Evolutionary conservation across 2,797 vertebrate species (phyloP).

Genomic region (Leptatherina wallacei): DNA sequence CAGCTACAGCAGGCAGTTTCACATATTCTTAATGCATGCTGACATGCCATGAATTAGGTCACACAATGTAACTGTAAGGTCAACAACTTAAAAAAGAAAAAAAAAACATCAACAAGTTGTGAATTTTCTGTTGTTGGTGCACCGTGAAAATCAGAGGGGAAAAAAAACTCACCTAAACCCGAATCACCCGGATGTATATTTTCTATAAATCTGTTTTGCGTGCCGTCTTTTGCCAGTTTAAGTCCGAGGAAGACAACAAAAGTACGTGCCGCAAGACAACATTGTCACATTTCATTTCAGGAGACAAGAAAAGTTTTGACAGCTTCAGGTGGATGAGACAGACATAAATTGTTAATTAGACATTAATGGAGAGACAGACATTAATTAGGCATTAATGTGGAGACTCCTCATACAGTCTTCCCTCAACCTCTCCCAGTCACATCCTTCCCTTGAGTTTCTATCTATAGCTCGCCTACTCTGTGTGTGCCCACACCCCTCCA

Average conservation of each 20-base stretch:
- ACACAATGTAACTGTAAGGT: not conserved
- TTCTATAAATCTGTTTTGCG: not conserved
- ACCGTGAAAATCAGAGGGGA: not conserved
- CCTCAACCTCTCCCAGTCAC: constrained; percentile 44
- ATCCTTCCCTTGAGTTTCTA: constrained; percentile 49
- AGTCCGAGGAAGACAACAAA: constrained; percentile 30
- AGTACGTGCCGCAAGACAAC: constrained; percentile 26
- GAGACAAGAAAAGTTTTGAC: constrained; percentile 60
- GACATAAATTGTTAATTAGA: constrained; percentile 70
- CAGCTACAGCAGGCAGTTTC: not conserved
- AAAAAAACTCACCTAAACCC: not conserved
- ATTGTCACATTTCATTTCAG: constrained; percentile 54
- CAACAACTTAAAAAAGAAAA: not conserved
- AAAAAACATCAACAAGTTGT: not conserved
- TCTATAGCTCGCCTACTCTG: constrained; percentile 34
- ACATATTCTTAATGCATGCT: not conserved
- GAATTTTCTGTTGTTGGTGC: not conserved
- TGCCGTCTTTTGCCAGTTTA: not conserved
- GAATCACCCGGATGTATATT: not conserved
- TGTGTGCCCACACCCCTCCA: constrained; percentile 12
- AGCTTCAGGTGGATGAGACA: constrained; percentile 68
- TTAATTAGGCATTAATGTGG: constrained; percentile 77
- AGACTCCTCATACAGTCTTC: constrained; percentile 52
- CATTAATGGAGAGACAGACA: constrained; percentile 70
- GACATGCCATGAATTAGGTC: not conserved